Evolutionary conservation across 1,140 invertebrate species (phyloP).

Genomic region (Drosophila novamexicana): DNA sequence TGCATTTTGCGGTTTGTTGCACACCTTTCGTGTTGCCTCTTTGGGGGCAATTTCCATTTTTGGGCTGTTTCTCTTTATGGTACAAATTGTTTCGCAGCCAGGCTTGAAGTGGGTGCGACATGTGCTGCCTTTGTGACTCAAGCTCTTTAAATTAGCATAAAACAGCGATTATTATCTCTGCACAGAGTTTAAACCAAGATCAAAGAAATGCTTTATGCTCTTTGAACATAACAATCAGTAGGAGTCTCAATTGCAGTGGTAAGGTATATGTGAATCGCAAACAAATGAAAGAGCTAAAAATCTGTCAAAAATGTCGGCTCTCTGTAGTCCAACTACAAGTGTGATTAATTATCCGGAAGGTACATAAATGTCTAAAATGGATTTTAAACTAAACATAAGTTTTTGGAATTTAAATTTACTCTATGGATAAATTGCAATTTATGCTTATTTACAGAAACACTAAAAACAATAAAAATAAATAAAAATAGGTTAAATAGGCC

Average conservation of each 20-base stretch:
- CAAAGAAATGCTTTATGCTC: slow-evolving; percentile 3
- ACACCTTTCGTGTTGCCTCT: slow-evolving; percentile 36
- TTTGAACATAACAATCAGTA: slow-evolving; percentile 12
- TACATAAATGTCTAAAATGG: too few relatives aligned
- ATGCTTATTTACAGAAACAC: too few relatives aligned
- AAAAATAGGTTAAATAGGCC: too few relatives aligned
- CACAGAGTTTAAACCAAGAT: neutral
- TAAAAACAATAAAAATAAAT: too few relatives aligned
- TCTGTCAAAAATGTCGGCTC: too few relatives aligned
- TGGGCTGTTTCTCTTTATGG: slow-evolving; percentile 9
- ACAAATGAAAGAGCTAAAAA: too few relatives aligned
- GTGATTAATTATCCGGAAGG: too few relatives aligned
- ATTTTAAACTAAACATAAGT: too few relatives aligned
- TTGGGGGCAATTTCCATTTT: slow-evolving; percentile 37
- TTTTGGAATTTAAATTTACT: too few relatives aligned
- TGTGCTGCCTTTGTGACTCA: slow-evolving; percentile 51
- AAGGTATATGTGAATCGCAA: neutral
- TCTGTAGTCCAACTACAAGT: too few relatives aligned
- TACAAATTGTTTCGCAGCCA: slow-evolving; percentile 37
- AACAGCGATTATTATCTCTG: slow-evolving; percentile 55
- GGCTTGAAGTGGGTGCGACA: slow-evolving; percentile 22
- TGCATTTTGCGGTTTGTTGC: slow-evolving; percentile 58
- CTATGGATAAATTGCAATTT: too few relatives aligned
- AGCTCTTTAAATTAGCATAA: slow-evolving; percentile 63
- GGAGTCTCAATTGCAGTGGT: neutral